Conservation (phyloP, 2,888 invertebrate species). For the Andrena chrysosceles region DNA sequence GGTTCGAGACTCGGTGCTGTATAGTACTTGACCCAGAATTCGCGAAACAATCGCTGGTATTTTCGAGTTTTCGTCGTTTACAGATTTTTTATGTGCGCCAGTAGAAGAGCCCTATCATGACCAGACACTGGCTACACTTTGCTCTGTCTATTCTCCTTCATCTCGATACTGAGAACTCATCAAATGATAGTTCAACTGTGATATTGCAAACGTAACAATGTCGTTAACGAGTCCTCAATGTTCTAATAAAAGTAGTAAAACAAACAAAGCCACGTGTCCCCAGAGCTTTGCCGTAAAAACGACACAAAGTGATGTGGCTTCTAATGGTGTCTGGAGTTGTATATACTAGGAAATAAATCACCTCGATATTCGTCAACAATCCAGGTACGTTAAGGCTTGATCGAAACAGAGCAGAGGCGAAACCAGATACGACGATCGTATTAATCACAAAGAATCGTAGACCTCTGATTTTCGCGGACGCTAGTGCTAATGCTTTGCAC, state of each 20-base stretch:
- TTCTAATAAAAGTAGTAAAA: background rate
- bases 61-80: conserved; percentile 30
- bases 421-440: conserved; percentile 14
- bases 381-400: background rate
- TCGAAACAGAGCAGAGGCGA: background rate
- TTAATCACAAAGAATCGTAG: conserved; percentile 48
- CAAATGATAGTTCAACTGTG: background rate
- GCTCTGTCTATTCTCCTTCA: background rate
- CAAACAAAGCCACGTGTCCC: background rate
- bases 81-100: background rate
- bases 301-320: too few species aligned
- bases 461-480: conserved; percentile 46
- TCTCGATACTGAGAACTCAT: background rate
- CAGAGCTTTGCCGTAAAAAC: background rate
- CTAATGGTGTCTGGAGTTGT: too few species aligned
- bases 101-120: background rate
- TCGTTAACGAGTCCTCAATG: background rate
- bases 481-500: conserved; percentile 41
- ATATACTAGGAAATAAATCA: background rate
- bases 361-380: background rate
- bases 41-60: conserved; percentile 52
- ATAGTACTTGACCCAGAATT: conserved; percentile 75
- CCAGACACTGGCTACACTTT: background rate
- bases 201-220: background rate
- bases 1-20: conserved; percentile 65